Conservation (phyloP, 1,140 invertebrate genomes). For the Listronotus bonariensis region DNA sequence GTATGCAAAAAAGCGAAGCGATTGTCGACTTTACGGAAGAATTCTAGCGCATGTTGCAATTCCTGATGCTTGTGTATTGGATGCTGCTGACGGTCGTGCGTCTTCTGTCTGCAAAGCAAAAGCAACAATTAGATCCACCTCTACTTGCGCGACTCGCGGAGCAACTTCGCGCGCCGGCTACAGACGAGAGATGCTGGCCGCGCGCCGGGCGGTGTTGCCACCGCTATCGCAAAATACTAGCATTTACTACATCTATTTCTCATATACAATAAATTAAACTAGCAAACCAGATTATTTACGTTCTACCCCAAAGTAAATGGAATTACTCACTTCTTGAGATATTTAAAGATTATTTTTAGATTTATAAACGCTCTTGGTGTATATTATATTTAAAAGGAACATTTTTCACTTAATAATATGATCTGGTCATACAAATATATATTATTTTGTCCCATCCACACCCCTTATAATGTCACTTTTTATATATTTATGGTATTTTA, state of each 20-base stretch:
- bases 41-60: slow-evolving; percentile 54
- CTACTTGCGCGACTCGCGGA: background rate
- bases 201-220: slow-evolving; percentile 18
- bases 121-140: slow-evolving; percentile 27
- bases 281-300: background rate
- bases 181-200: slow-evolving; percentile 22
- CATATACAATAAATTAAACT: background rate
- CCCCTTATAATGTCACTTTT: no score
- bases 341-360: no score
- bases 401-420: no score
- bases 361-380: no score
- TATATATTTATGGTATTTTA: no score
- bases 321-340: no score
- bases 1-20: slow-evolving; percentile 53
- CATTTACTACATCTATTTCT: background rate
- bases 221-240: background rate
- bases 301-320: no score
- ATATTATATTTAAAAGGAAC: no score
- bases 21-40: slow-evolving; percentile 43
- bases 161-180: slow-evolving; percentile 1
- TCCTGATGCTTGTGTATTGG: slow-evolving; percentile 40
- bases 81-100: slow-evolving; percentile 34
- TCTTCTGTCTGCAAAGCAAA: slow-evolving; percentile 43
- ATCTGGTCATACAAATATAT: no score
- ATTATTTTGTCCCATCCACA: no score